Base-by-base conservation (phyloP, 2,797 vertebrate genomes). In the Sebastes nivosus region DNA sequence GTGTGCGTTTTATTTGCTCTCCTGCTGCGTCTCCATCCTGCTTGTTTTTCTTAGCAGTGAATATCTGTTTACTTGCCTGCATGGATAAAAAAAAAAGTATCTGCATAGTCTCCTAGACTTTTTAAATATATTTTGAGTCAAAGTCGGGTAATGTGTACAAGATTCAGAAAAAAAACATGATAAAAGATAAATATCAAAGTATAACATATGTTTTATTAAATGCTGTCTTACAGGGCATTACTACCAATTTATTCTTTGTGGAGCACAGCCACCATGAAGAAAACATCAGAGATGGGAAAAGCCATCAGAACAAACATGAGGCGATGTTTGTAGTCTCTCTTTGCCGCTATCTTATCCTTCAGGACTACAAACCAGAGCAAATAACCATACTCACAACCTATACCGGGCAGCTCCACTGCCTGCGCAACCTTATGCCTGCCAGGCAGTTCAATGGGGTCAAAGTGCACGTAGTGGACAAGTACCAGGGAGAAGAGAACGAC, bases 401-500 rank as follows among this genome's bases (percentile, higher is more conserved):
- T 3, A 97, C 96, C 0, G 97, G 97, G 29, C 98, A 99, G 90
- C 96, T 99, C 38, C 93, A 96, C 89, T 98, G 97, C 84, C 94
- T 99, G 84, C 96, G 93, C 25, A 96, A 90, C 4, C 92, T 96
- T 7, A 97, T 99, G 97, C 97, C 97, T 29, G 93, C 90, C 11
- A 94, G 75, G 2, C 71, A 86, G 16, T 99, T 98, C 67, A 57
- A 90, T 46, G 98, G 97, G 2, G 97, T 99, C 87, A 98, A 95
- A 92, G 97, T 99, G 70, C 97, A 97, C 0, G 98, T 99, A 2
- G 98, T 99, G 10, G 98, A 99, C 93, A 99, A 99, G 83, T 99
- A 99, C 91, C 98, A 99, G 86, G 98, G 98, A 5, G 97, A 99
- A 79, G 98, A 99, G 90, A 99, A 99, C n/a, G 98, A 99, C 82